Conservation (phyloP, 92 coral and sea anemone genomes). For the Porites cylindrica region DNA sequence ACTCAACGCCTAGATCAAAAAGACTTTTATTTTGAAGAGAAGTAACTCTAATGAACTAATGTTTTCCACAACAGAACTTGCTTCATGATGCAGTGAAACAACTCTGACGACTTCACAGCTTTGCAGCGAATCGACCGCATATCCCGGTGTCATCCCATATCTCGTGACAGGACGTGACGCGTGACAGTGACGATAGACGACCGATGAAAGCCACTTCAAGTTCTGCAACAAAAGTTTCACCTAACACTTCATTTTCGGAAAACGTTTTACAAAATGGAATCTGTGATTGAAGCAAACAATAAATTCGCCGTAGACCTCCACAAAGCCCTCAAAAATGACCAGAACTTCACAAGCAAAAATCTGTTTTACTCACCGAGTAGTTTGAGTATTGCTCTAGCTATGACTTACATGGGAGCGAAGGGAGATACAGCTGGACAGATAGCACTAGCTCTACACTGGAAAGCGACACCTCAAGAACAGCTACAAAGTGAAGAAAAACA, state of each 20-base stretch:
- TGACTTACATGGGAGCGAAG: constrained; percentile 74
- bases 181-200: too few species aligned
- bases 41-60: too few species aligned
- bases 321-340: constrained; percentile 33
- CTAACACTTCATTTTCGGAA: background rate
- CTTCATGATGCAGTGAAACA: too few species aligned
- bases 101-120: too few species aligned
- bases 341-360: constrained; percentile 44
- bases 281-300: constrained; percentile 57
- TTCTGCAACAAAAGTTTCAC: too few species aligned
- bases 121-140: too few species aligned
- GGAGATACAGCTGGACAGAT: constrained; percentile 81
- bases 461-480: constrained; percentile 45
- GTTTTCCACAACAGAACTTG: too few species aligned
- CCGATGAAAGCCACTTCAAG: too few species aligned
- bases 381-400: constrained; percentile 83
- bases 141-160: too few species aligned
- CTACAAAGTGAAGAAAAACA: constrained; percentile 61
- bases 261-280: constrained; percentile 22
- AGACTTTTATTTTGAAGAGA: too few species aligned
- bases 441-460: constrained; percentile 83
- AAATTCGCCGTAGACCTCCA: constrained; percentile 69
- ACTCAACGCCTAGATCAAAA: too few species aligned
- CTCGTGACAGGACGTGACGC: too few species aligned
- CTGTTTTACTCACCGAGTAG: constrained; percentile 92